phyloP scores from a whole-genome alignment of 2,888 invertebrate genomes.

The Argyresthia albistria region DNA sequence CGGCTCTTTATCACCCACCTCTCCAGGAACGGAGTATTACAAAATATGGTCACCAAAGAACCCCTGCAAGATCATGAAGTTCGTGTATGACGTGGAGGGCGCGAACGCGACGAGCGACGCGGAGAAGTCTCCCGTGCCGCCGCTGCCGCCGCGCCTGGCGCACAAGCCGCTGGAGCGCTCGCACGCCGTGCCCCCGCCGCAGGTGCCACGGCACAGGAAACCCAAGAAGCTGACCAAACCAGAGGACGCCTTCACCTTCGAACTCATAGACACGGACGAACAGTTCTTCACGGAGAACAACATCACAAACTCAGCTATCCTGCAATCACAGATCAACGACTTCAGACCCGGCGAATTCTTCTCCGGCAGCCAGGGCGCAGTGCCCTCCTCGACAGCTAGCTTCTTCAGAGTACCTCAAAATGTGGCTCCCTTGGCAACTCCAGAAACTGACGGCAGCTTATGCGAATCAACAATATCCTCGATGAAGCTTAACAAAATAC shows the following conservation, averaged over 20 bases:
- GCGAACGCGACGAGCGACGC: constrained; percentile 56
- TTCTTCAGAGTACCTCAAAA: constrained; percentile 57
- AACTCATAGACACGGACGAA: constrained; percentile 88
- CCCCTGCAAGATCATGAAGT: constrained; percentile 71
- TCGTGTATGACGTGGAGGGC: constrained; percentile 64
- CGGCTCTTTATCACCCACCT: constrained; percentile 67
- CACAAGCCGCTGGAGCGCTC: constrained; percentile 79
- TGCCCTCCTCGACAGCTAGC: constrained; percentile 43
- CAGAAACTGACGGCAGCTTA: constrained; percentile 74
- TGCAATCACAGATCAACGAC: constrained; percentile 49
- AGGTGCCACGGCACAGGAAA: constrained; percentile 78
- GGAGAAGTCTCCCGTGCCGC: constrained; percentile 79
- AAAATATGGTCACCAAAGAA: constrained; percentile 79
- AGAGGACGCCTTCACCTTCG: constrained; percentile 87
- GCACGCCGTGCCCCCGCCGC: constrained; percentile 74
- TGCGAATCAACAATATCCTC: constrained; percentile 69
- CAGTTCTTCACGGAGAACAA: constrained; percentile 66
- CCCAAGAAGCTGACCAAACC: constrained; percentile 75
- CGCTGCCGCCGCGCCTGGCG: constrained; percentile 74
- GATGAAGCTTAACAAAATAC: constrained; percentile 59
- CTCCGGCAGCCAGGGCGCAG: constrained; percentile 45
- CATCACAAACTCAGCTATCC: constrained; percentile 51
- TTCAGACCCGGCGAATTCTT: constrained; percentile 68
- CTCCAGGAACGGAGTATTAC: constrained; percentile 76
- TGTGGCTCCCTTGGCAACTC: constrained; percentile 73